Percentiles rank a stretch among this genome's conserved stretches.
Conservation (phyloP, 1,140 invertebrate species). For the Neelides sp. region DNA sequence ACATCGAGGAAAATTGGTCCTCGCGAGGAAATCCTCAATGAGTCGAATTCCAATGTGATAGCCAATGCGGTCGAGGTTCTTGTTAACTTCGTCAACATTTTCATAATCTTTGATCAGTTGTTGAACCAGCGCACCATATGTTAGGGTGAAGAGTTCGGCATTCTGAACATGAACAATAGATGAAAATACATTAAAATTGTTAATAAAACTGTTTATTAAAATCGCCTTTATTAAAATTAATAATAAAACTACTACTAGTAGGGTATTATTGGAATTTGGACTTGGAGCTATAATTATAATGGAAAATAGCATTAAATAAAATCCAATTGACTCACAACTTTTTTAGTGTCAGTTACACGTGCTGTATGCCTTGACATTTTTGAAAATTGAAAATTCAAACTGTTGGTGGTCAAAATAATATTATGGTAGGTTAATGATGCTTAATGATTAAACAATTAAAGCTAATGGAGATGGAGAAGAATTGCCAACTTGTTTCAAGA, state of each 20-base stretch:
- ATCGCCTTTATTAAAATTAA: slow-evolving; percentile 21
- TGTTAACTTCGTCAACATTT: slow-evolving; percentile 91
- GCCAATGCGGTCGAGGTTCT: slow-evolving; percentile 82
- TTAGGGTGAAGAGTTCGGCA: slow-evolving; percentile 91
- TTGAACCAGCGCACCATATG: slow-evolving; percentile 92
- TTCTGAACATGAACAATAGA: slow-evolving; percentile 53
- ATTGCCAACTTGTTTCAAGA: slow-evolving; percentile 58
- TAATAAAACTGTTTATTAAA: slow-evolving; percentile 11
- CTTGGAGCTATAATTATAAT: slow-evolving; percentile 16
- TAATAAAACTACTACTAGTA: slow-evolving; percentile 26
- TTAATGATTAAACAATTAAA: no score
- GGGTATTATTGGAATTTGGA: no score
- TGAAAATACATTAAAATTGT: not conserved
- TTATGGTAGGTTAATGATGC: no score
- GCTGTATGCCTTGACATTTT: slow-evolving; percentile 47
- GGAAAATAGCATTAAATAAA: slow-evolving; percentile 4
- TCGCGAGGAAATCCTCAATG: slow-evolving; percentile 93
- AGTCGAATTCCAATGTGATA: slow-evolving; percentile 97
- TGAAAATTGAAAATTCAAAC: no score
- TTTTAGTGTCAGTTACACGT: slow-evolving; percentile 47
- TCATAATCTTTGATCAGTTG: slow-evolving; percentile 96
- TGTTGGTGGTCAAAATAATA: no score
- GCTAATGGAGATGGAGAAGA: not conserved
- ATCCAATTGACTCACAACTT: slow-evolving; percentile 44
- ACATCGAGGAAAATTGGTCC: slow-evolving; percentile 78